These are phyloP conservation scores for Escarpia spicata DNA, from an alignment of 2,888 invertebrate species.

Conservation along the genomic window DNA sequence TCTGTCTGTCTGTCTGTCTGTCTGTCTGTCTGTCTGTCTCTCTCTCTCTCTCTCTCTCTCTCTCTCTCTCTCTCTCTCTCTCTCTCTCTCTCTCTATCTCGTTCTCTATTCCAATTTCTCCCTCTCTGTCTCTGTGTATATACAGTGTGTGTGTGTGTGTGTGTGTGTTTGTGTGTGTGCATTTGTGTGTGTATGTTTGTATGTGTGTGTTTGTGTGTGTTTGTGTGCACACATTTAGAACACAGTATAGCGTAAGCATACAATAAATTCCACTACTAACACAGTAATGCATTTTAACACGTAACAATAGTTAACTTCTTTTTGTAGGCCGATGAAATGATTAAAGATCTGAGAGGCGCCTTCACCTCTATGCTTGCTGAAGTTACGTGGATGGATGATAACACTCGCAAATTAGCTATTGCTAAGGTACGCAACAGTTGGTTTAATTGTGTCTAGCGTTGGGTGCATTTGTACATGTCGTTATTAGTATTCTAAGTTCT, in stretches of 20 bases:
- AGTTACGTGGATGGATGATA: conserved; percentile 87
- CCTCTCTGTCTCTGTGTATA: neutral
- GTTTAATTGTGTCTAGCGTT: neutral
- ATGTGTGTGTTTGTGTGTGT: neutral
- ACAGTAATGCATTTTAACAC: neutral
- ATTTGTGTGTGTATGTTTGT: neutral
- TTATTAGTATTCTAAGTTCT: neutral
- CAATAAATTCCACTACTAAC: neutral
- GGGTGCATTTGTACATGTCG: neutral
- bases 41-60: no score
- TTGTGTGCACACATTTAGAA: neutral
- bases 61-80: no score
- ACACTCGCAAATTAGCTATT: conserved; percentile 82
- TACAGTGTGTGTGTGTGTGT: neutral
- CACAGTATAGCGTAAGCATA: neutral
- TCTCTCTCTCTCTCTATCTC: no score
- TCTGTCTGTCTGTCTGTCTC: no score
- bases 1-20: no score
- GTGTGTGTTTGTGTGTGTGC: neutral
- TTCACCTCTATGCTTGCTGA: conserved; percentile 82
- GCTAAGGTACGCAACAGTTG: conserved; percentile 73
- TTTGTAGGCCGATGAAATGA: conserved; percentile 82
- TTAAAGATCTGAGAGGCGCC: conserved; percentile 82
- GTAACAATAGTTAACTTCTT: neutral
- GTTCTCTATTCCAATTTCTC: no score